These are phyloP conservation scores for Schizothorax lantsangensis DNA, from an alignment of 2,797 vertebrate species.

Conservation along the genomic window DNA sequence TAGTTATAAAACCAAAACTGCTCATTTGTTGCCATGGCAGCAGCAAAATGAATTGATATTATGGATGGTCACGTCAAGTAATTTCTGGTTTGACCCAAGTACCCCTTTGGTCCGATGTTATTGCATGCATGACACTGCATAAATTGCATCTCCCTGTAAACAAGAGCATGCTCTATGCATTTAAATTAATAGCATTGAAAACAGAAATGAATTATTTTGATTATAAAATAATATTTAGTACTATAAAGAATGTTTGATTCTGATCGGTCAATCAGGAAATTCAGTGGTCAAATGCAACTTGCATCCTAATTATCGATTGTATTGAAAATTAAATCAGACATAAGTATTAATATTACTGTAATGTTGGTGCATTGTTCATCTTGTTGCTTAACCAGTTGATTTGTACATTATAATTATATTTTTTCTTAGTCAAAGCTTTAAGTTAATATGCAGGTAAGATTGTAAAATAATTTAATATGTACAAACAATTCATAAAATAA, in stretches of 20 bases:
- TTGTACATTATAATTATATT: background rate
- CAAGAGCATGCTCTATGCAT: background rate
- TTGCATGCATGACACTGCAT: constrained; percentile 6
- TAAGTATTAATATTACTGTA: background rate
- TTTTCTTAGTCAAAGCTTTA: background rate
- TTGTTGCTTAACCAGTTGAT: background rate
- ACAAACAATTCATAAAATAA: too few relatives aligned
- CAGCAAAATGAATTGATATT: background rate
- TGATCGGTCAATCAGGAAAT: background rate
- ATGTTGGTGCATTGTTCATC: background rate
- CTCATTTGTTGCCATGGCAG: constrained; percentile 12
- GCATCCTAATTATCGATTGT: background rate
- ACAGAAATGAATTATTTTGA: background rate
- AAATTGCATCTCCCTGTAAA: background rate
- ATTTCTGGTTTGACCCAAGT: constrained; percentile 1
- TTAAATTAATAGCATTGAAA: background rate
- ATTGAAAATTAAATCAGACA: background rate
- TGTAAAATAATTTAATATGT: background rate
- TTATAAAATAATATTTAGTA: background rate
- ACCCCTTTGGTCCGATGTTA: background rate
- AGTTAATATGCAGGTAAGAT: background rate
- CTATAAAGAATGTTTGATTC: background rate
- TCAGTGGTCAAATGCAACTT: background rate
- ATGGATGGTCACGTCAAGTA: background rate
- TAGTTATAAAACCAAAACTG: constrained; percentile 9